Conservation (phyloP, 1,140 invertebrate genomes). For the Drosophila nigrodunni region DNA sequence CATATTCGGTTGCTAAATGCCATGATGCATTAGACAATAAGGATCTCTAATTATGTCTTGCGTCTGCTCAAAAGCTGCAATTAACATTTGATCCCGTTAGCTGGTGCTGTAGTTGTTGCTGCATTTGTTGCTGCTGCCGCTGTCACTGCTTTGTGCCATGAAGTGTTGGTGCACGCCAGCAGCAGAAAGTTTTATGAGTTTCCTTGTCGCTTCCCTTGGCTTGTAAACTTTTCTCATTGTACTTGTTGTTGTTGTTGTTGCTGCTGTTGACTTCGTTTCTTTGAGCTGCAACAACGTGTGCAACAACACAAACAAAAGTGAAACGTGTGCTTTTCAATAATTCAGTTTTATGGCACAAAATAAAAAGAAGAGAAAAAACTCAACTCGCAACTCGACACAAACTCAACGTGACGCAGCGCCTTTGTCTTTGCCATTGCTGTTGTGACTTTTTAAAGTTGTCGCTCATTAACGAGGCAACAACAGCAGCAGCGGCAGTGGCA, state of each 20-base stretch:
- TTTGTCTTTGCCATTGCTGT: conserved; percentile 36
- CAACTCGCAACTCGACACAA: conserved; percentile 28
- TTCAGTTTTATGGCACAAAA: conserved; percentile 71
- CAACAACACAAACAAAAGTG: conserved; percentile 64
- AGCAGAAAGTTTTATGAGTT: conserved; percentile 71
- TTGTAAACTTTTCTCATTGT: conserved; percentile 52
- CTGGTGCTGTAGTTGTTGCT: conserved; percentile 15
- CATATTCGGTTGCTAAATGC: conserved; percentile 74
- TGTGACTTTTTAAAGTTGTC: conserved; percentile 52
- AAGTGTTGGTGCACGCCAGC: conserved; percentile 69
- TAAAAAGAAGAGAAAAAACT: conserved; percentile 1
- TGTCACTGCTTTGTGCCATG: conserved; percentile 44
- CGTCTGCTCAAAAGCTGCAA: conserved; percentile 68
- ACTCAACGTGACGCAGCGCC: conserved; percentile 37
- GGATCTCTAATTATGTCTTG: conserved; percentile 75
- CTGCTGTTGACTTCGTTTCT: conserved; percentile 76
- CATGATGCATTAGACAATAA: conserved; percentile 77
- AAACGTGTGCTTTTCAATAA: conserved; percentile 77
- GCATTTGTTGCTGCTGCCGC: conserved; percentile 3
- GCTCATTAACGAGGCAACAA: conserved; percentile 44
- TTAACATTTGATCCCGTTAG: conserved; percentile 74
- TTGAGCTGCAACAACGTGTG: conserved; percentile 48
- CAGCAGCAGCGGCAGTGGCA: conserved; percentile 17
- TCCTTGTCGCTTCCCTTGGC: conserved; percentile 34
- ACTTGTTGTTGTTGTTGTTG: conserved; percentile 37